Conservation (phyloP, 2,888 invertebrate genomes). For the Amaurobius ferox region DNA sequence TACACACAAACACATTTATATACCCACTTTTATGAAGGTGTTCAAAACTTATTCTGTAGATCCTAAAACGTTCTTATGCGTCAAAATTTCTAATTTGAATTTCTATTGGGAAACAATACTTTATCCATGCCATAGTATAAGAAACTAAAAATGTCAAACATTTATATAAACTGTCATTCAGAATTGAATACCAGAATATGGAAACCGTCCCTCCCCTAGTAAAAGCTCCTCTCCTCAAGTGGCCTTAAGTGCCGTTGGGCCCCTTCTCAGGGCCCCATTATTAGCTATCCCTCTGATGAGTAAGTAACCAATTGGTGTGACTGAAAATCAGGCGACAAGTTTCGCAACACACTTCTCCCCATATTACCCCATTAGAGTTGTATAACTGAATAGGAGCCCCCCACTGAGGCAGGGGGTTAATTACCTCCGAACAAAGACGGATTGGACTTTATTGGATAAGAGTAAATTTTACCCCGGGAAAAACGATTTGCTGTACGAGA, state of each 20-base stretch:
- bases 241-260: conserved; percentile 20
- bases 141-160: no score
- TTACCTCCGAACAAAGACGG: conserved; percentile 8
- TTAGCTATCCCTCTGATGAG: conserved; percentile 66
- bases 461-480: neutral
- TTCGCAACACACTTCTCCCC: conserved; percentile 57
- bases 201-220: conserved; percentile 16
- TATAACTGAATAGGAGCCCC: conserved; percentile 22
- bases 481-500: neutral
- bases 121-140: no score
- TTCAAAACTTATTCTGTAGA: no score
- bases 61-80: no score
- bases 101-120: no score
- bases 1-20: no score
- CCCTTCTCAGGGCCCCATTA: conserved; percentile 69
- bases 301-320: conserved; percentile 70
- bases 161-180: no score
- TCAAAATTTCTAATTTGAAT: no score
- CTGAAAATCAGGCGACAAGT: conserved; percentile 68
- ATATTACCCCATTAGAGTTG: conserved; percentile 68
- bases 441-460: conserved; percentile 2
- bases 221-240: conserved; percentile 40
- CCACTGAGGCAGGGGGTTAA: neutral
- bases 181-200: conserved; percentile 10
- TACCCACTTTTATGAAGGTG: no score